Conservation (phyloP, 2,888 invertebrate genomes). For the Zelleria hepariella region DNA sequence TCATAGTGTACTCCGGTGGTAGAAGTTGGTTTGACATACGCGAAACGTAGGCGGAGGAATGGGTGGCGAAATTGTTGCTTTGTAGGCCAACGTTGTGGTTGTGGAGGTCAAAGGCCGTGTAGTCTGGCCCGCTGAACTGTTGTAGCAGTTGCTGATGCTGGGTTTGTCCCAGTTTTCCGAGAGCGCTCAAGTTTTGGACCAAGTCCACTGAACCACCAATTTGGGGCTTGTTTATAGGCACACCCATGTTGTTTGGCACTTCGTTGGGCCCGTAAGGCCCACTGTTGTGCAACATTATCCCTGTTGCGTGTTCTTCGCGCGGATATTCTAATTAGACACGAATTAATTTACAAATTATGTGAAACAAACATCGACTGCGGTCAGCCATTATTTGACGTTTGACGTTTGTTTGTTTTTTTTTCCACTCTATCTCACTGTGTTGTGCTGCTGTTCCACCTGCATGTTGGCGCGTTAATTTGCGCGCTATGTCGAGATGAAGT, state of each 20-base stretch:
- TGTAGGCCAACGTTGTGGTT: constrained; percentile 29
- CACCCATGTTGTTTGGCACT: constrained; percentile 38
- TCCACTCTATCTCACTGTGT: no score
- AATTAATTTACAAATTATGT: constrained; percentile 17
- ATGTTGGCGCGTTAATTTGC: no score
- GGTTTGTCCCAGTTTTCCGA: constrained; percentile 36
- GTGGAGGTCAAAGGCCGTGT: constrained; percentile 30
- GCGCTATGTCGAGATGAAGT: no score
- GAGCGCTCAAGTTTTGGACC: constrained; percentile 40
- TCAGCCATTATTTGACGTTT: constrained; percentile 57
- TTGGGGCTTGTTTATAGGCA: constrained; percentile 39
- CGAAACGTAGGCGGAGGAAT: constrained; percentile 25
- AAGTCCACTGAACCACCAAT: constrained; percentile 33
- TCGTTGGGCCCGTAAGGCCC: constrained; percentile 51
- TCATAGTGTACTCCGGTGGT: constrained; percentile 25
- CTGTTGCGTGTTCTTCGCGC: not conserved
- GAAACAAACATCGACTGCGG: constrained; percentile 38
- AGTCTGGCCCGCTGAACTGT: constrained; percentile 37
- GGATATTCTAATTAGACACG: not conserved
- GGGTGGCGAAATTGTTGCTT: constrained; percentile 34
- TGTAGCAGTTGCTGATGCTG: constrained; percentile 23
- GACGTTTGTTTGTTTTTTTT: constrained; percentile 26
- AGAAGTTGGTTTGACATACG: constrained; percentile 5
- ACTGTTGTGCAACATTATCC: constrained; percentile 51
- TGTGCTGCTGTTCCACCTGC: no score